Conservation (phyloP, 2,888 invertebrate species). For the Chrysomela aeneicollis region DNA sequence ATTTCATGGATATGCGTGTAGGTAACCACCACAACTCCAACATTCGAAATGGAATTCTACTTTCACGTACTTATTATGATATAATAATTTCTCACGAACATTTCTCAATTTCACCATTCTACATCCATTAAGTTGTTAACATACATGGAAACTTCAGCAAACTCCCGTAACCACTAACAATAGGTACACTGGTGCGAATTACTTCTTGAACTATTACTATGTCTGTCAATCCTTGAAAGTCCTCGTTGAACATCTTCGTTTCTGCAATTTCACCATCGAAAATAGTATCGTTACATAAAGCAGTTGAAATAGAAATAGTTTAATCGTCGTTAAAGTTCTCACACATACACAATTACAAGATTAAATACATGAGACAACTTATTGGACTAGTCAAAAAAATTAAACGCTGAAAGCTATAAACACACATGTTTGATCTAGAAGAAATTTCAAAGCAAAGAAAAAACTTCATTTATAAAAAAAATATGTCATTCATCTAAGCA, state of each 20-base stretch:
- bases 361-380: no score
- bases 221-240: slow-evolving; percentile 35
- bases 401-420: no score
- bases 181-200: slow-evolving; percentile 20
- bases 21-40: not conserved
- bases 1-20: no score
- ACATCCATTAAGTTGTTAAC: slow-evolving; percentile 14
- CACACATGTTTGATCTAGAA: no score
- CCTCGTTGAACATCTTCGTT: slow-evolving; percentile 32
- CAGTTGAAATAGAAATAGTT: no score
- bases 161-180: slow-evolving; percentile 8
- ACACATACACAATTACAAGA: no score
- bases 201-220: slow-evolving; percentile 28
- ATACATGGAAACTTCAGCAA: slow-evolving; percentile 13
- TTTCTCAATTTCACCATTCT: slow-evolving; percentile 1
- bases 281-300: slow-evolving; percentile 28
- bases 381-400: no score
- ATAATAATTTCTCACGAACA: not conserved
- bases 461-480: no score
- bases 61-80: no score
- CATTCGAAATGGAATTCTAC: not conserved
- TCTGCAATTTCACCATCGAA: slow-evolving; percentile 23
- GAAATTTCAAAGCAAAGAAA: no score
- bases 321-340: no score
- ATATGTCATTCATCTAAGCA: no score